Conservation (phyloP, 2,113 vertebrate species). For the Dipodomys spectabilis region DNA sequence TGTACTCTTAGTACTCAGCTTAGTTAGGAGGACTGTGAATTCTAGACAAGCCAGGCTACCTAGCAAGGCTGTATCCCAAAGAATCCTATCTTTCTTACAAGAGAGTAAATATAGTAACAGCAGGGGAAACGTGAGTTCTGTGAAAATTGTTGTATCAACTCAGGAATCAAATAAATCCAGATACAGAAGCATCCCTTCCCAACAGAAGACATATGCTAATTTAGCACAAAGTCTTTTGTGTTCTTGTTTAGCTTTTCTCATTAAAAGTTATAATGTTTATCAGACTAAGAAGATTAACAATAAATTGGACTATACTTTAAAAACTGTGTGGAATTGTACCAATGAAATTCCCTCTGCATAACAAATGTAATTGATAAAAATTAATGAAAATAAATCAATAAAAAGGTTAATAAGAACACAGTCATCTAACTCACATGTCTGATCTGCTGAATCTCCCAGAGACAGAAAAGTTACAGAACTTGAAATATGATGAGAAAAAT, state of each 20-base stretch:
- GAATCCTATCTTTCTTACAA: background rate
- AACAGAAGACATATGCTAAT: background rate
- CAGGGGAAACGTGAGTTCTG: background rate
- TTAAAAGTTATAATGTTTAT: conserved; percentile 43
- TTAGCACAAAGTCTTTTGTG: background rate
- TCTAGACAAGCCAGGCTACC: background rate
- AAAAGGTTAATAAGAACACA: conserved; percentile 13
- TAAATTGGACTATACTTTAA: background rate
- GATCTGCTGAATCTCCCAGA: background rate
- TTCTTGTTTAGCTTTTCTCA: background rate
- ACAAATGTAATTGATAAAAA: no score
- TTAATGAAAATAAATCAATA: background rate
- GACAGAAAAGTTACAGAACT: conserved; percentile 3
- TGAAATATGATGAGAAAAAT: conserved; percentile 34
- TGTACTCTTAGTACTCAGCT: no score
- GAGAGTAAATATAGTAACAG: background rate
- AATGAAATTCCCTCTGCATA: no score
- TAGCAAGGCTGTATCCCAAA: background rate
- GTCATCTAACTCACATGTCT: background rate
- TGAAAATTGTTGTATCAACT: background rate
- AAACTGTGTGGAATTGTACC: no score
- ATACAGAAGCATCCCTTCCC: conserved; percentile 29
- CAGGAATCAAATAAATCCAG: conserved; percentile 22
- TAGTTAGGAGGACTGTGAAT: background rate
- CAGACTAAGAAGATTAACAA: conserved; percentile 26